phyloP scores from a whole-genome alignment of 1,140 invertebrate species.

The Bursaphelenchus mucronatus region DNA sequence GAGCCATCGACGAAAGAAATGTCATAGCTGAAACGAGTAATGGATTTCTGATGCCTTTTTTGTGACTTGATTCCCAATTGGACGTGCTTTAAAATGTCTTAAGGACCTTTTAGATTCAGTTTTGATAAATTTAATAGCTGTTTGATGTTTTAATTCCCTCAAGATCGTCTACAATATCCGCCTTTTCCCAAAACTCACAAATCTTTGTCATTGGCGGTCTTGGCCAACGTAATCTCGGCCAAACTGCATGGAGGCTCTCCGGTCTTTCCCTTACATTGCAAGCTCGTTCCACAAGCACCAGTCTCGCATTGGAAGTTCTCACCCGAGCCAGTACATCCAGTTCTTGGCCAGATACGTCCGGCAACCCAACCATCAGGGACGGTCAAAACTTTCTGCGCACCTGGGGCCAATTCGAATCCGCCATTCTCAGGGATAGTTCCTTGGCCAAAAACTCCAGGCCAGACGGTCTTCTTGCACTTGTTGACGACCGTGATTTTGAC shows the following conservation, averaged over 20 bases:
- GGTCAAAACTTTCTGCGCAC: not conserved
- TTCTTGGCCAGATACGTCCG: not conserved
- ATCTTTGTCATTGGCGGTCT: not conserved
- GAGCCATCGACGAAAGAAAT: constrained; percentile 6
- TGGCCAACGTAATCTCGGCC: not conserved
- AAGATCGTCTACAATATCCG: too few species aligned
- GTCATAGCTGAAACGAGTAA: not conserved
- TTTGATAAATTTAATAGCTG: too few species aligned
- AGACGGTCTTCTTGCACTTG: constrained; percentile 1
- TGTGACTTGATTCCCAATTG: too few species aligned
- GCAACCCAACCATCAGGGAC: not conserved
- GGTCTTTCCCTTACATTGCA: not conserved
- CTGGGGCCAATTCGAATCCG: not conserved
- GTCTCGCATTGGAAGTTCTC: not conserved
- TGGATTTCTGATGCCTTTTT: too few species aligned
- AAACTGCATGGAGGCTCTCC: not conserved
- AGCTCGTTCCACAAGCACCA: constrained; percentile 1
- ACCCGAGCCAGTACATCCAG: not conserved
- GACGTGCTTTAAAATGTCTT: too few species aligned
- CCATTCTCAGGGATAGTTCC: not conserved
- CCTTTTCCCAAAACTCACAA: too few species aligned
- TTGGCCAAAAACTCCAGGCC: constrained; percentile 2
- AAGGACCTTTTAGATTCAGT: too few species aligned
- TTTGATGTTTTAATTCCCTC: too few species aligned
- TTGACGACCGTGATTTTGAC: not conserved